A percentile compares a stretch with the other conserved stretches of the same genome.
These are phyloP conservation scores for Chaenodraco wilsoni DNA, from an alignment of 2,797 vertebrate genomes.

Conservation along the genomic window DNA sequence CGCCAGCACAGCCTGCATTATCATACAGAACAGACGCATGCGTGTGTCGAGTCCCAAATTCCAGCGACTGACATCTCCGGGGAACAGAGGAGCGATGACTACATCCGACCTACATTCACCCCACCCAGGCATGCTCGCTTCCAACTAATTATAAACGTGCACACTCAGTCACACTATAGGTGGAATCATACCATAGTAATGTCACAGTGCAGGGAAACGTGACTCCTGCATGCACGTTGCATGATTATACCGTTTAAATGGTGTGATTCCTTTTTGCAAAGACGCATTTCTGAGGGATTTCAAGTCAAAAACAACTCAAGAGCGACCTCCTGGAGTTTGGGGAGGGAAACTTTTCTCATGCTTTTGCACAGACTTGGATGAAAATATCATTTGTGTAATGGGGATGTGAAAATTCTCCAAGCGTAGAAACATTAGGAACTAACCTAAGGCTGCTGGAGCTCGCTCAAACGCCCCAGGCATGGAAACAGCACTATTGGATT, in stretches of 20 bases:
- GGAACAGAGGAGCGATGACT: conserved; percentile 80
- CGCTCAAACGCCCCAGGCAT: conserved; percentile 44
- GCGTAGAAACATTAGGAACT: conserved; percentile 58
- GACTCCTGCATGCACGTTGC: conserved; percentile 23
- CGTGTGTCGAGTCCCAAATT: conserved; percentile 82
- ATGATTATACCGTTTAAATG: conserved; percentile 47
- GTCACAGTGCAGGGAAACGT: conserved; percentile 31
- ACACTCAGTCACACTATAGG: conserved; percentile 53
- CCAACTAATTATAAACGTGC: conserved; percentile 68
- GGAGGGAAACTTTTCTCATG: conserved; percentile 40
- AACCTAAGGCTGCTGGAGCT: conserved; percentile 58
- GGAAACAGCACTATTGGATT: conserved; percentile 54
- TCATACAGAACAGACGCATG: conserved; percentile 82
- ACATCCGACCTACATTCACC: conserved; percentile 84
- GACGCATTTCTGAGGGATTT: conserved; percentile 13
- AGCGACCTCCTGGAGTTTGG: conserved; percentile 49
- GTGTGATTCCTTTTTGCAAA: conserved; percentile 23
- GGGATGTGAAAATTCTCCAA: conserved; percentile 54
- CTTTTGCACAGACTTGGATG: conserved; percentile 40
- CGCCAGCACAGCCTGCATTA: conserved; percentile 78
- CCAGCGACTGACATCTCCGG: conserved; percentile 81
- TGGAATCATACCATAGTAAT: conserved; percentile 39
- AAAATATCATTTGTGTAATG: conserved; percentile 62
- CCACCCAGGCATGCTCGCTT: conserved; percentile 65
- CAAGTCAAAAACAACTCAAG: conserved; percentile 11